Percentiles rank a stretch among this genome's conserved stretches.
These are phyloP conservation scores for Drosophila leontia DNA, from an alignment of 1,140 invertebrate species.

Conservation along the genomic window DNA sequence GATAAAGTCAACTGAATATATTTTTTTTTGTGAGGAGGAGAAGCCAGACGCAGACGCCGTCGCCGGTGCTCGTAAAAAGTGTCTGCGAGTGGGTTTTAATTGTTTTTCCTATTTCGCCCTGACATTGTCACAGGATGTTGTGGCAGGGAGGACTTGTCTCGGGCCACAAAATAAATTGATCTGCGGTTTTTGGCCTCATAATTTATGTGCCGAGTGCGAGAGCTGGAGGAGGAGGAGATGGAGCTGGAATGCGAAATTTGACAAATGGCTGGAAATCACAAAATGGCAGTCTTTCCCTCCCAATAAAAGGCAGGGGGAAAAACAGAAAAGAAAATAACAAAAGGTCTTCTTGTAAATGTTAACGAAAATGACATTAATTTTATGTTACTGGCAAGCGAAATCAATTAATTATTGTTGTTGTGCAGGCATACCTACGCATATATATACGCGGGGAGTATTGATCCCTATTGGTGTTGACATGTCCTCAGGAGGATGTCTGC, in stretches of 20 bases:
- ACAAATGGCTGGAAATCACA: constrained; percentile 70
- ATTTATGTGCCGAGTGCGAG: constrained; percentile 60
- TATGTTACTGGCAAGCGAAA: constrained; percentile 56
- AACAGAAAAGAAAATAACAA: constrained; percentile 19
- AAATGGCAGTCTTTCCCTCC: constrained; percentile 33
- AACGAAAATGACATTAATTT: constrained; percentile 71
- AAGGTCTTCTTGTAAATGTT: constrained; percentile 46
- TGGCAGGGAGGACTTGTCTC: constrained; percentile 47
- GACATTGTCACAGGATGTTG: constrained; percentile 40
- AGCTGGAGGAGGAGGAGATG: not conserved
- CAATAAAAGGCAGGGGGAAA: not conserved
- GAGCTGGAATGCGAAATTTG: constrained; percentile 53
- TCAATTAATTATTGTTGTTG: constrained; percentile 56
- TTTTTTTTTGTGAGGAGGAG: not conserved
- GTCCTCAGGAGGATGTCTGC: constrained; percentile 25
- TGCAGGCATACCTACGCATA: constrained; percentile 13
- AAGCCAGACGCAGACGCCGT: constrained; percentile 33
- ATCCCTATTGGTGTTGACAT: constrained; percentile 56
- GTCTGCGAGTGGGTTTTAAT: constrained; percentile 73
- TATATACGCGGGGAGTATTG: constrained; percentile 42
- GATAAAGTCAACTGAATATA: constrained; percentile 62
- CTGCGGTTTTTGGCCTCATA: constrained; percentile 70
- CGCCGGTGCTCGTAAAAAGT: constrained; percentile 57
- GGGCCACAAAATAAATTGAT: constrained; percentile 78
- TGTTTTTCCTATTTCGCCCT: constrained; percentile 59